A percentile compares a stretch with the other conserved stretches of the same genome.
phyloP scores from a whole-genome alignment of 2,113 vertebrate species.

The Sinocyclocheilus rhinocerous region DNA sequence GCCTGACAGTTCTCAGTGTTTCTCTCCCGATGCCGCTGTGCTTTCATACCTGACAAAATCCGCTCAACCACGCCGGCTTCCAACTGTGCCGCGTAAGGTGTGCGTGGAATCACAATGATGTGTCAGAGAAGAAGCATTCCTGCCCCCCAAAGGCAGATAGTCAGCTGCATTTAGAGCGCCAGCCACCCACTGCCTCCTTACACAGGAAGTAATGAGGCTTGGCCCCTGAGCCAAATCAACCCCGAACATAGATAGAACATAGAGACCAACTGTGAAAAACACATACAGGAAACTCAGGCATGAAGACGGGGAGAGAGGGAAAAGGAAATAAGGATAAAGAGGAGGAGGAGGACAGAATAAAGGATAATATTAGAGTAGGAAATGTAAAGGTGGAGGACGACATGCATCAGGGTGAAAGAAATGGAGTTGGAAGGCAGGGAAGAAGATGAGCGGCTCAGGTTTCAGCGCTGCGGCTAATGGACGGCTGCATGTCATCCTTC shows the following conservation, averaged over 20 bases:
- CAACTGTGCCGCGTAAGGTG: slow-evolving; percentile 31
- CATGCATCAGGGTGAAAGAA: slow-evolving; percentile 3
- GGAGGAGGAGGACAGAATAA: slow-evolving; percentile 23
- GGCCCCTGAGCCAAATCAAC: slow-evolving; percentile 43
- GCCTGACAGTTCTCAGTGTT: neutral
- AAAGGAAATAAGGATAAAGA: slow-evolving; percentile 58
- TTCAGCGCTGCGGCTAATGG: slow-evolving; percentile 44
- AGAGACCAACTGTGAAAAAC: slow-evolving; percentile 6
- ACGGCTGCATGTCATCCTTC: slow-evolving; percentile 58
- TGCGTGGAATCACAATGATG: slow-evolving; percentile 60
- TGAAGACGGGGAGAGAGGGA: slow-evolving; percentile 25
- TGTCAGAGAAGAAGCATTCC: slow-evolving; percentile 46
- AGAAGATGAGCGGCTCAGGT: slow-evolving; percentile 42
- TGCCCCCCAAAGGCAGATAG: slow-evolving; percentile 47
- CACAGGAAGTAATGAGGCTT: slow-evolving; percentile 60
- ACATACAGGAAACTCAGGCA: slow-evolving; percentile 35
- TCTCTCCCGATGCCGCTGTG: neutral
- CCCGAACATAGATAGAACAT: slow-evolving; percentile 38
- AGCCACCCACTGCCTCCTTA: slow-evolving; percentile 49
- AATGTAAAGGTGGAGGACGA: slow-evolving; percentile 8
- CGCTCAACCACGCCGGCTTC: slow-evolving; percentile 46
- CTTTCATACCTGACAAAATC: slow-evolving; percentile 59
- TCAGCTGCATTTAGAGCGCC: slow-evolving; percentile 41
- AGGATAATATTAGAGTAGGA: slow-evolving; percentile 9
- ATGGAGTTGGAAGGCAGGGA: slow-evolving; percentile 20